Evolutionary conservation across 2,113 vertebrate species (phyloP).

Genomic region (Cranoglanis bouderius): DNA sequence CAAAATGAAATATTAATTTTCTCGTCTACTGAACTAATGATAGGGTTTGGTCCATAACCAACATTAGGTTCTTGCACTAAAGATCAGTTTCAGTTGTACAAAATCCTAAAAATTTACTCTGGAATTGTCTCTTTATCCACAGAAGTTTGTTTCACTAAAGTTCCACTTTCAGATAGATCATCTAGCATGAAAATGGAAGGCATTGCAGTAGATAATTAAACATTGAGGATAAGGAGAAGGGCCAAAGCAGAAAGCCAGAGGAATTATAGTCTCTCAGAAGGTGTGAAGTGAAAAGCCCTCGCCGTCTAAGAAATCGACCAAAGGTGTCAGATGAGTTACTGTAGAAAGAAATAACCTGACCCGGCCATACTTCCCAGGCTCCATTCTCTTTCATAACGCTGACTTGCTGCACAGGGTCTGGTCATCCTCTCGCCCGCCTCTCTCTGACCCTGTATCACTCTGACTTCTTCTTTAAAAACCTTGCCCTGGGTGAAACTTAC

Average conservation of each 20-base stretch:
- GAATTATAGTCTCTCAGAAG: background rate
- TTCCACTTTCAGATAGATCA: background rate
- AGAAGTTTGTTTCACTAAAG: too few species aligned
- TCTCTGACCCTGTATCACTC: conserved; percentile 11
- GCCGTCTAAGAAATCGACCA: background rate
- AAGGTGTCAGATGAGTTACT: background rate
- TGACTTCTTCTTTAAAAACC: background rate
- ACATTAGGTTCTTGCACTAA: too few species aligned
- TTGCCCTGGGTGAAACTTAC: conserved; percentile 2
- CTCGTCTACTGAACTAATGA: background rate
- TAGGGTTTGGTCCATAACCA: too few species aligned
- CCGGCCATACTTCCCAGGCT: too few species aligned
- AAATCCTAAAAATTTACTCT: background rate
- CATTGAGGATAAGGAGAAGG: background rate
- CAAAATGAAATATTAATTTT: background rate
- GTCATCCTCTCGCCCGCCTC: background rate
- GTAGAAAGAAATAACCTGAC: background rate
- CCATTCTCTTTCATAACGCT: background rate
- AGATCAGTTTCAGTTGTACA: too few species aligned
- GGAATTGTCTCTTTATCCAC: background rate
- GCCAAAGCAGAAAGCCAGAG: background rate
- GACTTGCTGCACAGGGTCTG: background rate
- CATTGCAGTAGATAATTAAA: background rate
- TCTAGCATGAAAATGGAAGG: background rate
- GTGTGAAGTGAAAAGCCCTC: conserved; percentile 13